Conservation (phyloP, 2,113 vertebrate genomes). For the Anolis carolinensis region DNA sequence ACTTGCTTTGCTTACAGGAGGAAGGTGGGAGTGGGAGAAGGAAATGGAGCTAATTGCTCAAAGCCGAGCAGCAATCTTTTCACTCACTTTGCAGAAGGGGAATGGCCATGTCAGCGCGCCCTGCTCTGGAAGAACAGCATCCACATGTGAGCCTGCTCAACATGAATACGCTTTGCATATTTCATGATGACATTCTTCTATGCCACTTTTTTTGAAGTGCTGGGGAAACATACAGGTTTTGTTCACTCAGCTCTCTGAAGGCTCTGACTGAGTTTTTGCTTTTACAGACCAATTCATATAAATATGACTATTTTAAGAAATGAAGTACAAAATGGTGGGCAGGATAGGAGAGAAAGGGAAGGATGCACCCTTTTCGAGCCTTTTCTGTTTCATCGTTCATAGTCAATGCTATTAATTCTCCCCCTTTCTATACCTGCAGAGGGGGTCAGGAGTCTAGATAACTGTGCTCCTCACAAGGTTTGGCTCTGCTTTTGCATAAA, state of each 20-base stretch:
- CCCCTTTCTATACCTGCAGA: background rate
- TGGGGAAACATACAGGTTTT: background rate
- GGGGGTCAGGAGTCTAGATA: background rate
- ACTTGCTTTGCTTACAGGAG: conserved; percentile 12
- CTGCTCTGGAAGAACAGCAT: background rate
- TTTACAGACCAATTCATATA: background rate
- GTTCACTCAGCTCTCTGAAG: background rate
- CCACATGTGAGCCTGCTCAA: background rate
- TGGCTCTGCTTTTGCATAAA: background rate
- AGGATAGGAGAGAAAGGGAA: no score
- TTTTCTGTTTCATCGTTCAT: background rate
- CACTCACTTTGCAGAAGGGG: background rate
- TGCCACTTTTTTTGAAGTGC: background rate
- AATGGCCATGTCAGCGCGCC: background rate
- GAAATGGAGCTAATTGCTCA: conserved; percentile 8
- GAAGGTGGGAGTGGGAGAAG: background rate
- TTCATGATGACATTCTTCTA: background rate
- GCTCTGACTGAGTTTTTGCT: background rate
- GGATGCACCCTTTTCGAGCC: background rate
- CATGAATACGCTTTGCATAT: background rate
- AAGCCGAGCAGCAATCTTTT: conserved; percentile 20
- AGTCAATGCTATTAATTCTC: background rate
- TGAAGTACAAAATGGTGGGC: background rate
- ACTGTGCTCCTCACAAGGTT: background rate
- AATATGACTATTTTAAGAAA: background rate